A percentile compares a stretch with the other conserved stretches of the same genome.
phyloP scores from a whole-genome alignment of 2,888 invertebrate genomes.

The Phragmatobia fuliginosa region DNA sequence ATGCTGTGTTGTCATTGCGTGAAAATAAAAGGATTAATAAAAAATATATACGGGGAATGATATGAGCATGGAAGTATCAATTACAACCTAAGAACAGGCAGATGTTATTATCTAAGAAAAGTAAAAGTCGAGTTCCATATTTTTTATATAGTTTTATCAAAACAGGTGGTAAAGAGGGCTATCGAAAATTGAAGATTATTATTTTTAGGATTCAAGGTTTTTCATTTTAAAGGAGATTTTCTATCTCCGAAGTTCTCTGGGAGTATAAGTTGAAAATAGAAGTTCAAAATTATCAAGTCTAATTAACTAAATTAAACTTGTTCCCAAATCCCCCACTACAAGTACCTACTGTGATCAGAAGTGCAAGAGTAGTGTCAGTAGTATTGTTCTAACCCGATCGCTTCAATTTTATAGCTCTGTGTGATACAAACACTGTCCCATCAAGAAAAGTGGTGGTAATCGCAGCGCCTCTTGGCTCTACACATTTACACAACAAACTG shows the following conservation, averaged over 20 bases:
- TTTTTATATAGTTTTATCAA: not conserved
- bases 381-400: too few species aligned
- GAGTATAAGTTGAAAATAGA: too few species aligned
- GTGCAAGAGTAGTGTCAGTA: too few species aligned
- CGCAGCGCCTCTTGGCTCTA: not conserved
- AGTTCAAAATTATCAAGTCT: not conserved
- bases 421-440: not conserved
- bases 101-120: not conserved
- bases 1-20: constrained; percentile 32
- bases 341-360: too few species aligned
- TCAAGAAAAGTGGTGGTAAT: not conserved
- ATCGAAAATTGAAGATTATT: too few species aligned
- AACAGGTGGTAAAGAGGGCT: too few species aligned
- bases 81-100: not conserved
- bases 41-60: constrained; percentile 1
- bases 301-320: too few species aligned
- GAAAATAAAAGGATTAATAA: not conserved
- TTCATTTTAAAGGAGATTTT: too few species aligned
- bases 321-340: too few species aligned
- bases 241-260: too few species aligned
- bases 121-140: not conserved
- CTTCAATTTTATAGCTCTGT: not conserved
- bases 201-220: too few species aligned
- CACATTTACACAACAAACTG: too few species aligned
- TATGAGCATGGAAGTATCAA: not conserved